phyloP scores from a whole-genome alignment of 2,888 invertebrate genomes.

The Ophioninae sp. region DNA sequence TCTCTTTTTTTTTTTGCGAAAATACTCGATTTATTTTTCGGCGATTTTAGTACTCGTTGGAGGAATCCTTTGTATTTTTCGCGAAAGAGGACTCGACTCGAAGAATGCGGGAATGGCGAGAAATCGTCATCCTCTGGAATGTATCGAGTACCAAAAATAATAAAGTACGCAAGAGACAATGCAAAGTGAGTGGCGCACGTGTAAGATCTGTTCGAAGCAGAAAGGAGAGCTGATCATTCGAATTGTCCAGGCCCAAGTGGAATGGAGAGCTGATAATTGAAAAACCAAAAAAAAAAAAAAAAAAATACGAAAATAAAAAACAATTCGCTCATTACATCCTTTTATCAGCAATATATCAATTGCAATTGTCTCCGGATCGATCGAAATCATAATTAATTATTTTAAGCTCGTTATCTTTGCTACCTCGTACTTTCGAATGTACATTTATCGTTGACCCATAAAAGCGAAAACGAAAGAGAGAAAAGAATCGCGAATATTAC shows the following conservation, averaged over 20 bases:
- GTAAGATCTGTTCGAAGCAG: too few species aligned
- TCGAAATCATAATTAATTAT: constrained; percentile 1
- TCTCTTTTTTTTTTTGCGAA: neutral
- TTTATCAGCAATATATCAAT: neutral
- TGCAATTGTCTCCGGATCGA: neutral
- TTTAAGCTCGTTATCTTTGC: neutral
- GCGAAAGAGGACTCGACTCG: neutral
- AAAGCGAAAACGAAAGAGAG: constrained; percentile 28
- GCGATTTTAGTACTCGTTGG: neutral
- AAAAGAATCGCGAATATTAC: constrained; percentile 8
- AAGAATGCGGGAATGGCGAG: neutral
- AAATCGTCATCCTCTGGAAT: neutral
- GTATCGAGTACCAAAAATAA: neutral
- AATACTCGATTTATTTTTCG: neutral
- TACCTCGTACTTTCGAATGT: neutral
- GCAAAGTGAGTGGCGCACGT: neutral
- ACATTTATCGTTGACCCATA: constrained; percentile 27
- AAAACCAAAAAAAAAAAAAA: too few species aligned
- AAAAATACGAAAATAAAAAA: too few species aligned
- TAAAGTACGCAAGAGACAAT: neutral
- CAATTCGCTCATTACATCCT: neutral
- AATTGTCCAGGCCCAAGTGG: neutral
- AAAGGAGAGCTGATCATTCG: too few species aligned
- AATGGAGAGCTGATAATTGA: neutral
- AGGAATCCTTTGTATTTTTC: neutral